Base-by-base conservation (phyloP, 1,140 invertebrate species). In the Nephotettix cincticeps region DNA sequence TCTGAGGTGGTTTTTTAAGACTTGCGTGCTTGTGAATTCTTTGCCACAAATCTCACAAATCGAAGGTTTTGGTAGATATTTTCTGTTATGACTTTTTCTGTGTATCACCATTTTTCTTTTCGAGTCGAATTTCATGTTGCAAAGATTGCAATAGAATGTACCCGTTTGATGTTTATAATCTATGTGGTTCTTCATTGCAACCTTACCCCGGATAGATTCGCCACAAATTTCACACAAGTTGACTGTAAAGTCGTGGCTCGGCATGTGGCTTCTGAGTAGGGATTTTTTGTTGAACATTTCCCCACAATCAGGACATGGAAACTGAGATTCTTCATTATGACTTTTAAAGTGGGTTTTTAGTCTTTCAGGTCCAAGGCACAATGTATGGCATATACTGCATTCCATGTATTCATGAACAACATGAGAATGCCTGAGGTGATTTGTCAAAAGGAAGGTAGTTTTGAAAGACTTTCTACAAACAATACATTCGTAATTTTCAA, bases 161-260 rank as follows among this genome's bases (percentile, higher is more conserved):
- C 47, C 47, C n/a, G 47, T 51, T 6, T 51, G 17, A n/a, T 51
- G 47, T n/a, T 51, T 23, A 6, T 23, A 19, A n/a, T 23, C 17
- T 51, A 51, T n/a, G 47, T 51, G 47, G 21, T 51, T 23, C 6
- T 51, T 19, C 47, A 51, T 51, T 6, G 47, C 32, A 4, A 36
- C 17, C 19, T 51, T 51, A 6, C 21, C 21, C 19, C 21, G 6
- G 21, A 51, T 51, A 3, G 47, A 51, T n/a, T 23, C 21, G n/a
- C 47, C 47, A n/a, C 47, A 51, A 6, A 51, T n/a, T 51, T 51
- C 47, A 51, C 47, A 51, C 47, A 51, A n/a, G 47, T 23, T 51
- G 3, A 51, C 19, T 6, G 47, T 11, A n/a, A 19, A n/a, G 47
- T 51, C 47, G 47, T 51, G 47, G n/a, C 17, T 23, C 17, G 17